Conservation (phyloP, 53 echinoderm and acorn worm genomes). For the Henricia sp. region DNA sequence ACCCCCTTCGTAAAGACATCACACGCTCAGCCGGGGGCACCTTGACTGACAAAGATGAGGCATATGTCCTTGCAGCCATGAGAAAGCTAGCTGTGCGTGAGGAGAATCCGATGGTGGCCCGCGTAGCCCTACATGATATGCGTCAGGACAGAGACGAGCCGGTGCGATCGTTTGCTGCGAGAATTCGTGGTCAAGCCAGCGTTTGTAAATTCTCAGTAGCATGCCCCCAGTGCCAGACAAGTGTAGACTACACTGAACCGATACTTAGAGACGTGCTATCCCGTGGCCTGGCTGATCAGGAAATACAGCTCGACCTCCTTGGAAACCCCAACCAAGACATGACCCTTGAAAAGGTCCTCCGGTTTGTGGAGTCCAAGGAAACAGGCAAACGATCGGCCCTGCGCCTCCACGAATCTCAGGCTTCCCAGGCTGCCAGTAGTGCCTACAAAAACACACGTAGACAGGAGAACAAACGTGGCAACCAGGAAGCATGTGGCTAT, state of each 20-base stretch:
- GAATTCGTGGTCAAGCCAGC: constrained; percentile 9
- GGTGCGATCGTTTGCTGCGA: background rate
- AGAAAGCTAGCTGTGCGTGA: too few relatives aligned
- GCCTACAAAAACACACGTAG: constrained; percentile 20
- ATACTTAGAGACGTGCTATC: constrained; percentile 24
- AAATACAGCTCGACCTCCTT: constrained; percentile 58
- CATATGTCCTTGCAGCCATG: too few relatives aligned
- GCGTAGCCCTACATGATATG: background rate
- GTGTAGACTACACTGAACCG: background rate
- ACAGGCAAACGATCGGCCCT: constrained; percentile 29
- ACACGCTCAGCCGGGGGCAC: too few relatives aligned
- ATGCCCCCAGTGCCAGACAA: background rate
- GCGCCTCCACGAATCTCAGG: background rate
- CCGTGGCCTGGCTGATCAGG: constrained; percentile 63
- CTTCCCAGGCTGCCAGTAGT: constrained; percentile 42
- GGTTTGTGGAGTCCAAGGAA: constrained; percentile 54
- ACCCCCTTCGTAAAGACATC: too few relatives aligned
- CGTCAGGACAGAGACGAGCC: constrained; percentile 32
- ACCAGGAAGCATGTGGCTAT: constrained; percentile 43
- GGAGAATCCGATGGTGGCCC: background rate
- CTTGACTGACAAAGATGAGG: too few relatives aligned
- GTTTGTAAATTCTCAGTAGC: background rate
- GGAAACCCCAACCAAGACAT: constrained; percentile 52
- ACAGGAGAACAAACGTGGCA: background rate
- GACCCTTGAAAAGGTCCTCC: constrained; percentile 34